Base-by-base conservation (phyloP, 2,888 invertebrate genomes). In the Pammene fasciana region DNA sequence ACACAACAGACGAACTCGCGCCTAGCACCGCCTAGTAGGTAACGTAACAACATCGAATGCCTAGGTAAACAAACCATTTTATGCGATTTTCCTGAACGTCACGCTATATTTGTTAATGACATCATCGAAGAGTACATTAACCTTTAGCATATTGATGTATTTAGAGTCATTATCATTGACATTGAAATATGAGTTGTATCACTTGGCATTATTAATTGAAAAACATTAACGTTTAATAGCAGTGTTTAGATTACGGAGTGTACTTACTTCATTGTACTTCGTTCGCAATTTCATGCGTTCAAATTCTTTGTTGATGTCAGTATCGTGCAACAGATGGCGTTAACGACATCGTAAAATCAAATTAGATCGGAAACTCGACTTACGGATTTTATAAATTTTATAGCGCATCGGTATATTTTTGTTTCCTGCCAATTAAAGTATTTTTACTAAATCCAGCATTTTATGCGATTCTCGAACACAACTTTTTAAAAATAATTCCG, bases 1-100 rank as follows among this genome's bases (percentile, higher is more conserved):
- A 78, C 82, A 84, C 81, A 78, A 79, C 79, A 75, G 74, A 76
- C 75, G 76, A 78, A 78, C 76, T 78, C 78, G 77, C 75, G 77
- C 75, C 65, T 70, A 71, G 59, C 59, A 59, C 45, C 59, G 59
- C 45, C 59, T 59, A 59, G 45, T 46, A 34, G 59, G 52, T 65
- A 67, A 64, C 72, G 71, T 67, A 68, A 73, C 64, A 70, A 70
- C 65, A 65, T 60, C 60, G 54, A 55, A 55, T 70, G 60, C 65
- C 65, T 70, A 70, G 60, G 65, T 64, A 67, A 72, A 71, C 71
- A 72, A 72, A 68, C 59, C 46, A 55, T 67, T 64, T 71, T 67
- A 68, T 67, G 70, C 66, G 57, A 67, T 71, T 71, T 72, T 71
- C 71, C 71, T 68, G 48, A 64, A 57, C 65, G 55, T 64, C 71